Percentiles rank a stretch among this genome's conserved stretches.
Conservation (phyloP, 2,113 vertebrate species). For the Percina caprodes region DNA sequence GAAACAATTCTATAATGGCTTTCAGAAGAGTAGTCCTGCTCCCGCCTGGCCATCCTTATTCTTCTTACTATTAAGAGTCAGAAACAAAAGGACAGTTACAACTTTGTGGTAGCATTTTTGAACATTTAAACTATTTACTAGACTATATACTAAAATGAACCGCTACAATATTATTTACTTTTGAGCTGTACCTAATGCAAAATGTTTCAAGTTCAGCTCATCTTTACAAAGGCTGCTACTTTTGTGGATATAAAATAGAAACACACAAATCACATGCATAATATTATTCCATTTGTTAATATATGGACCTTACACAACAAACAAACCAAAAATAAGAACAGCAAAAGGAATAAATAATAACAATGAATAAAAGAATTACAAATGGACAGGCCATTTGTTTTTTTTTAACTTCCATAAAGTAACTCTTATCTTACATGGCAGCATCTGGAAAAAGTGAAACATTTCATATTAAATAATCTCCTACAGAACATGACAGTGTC, state of each 20-base stretch:
- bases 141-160: neutral
- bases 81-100: neutral
- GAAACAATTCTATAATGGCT: conserved; percentile 86
- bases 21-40: conserved; percentile 81
- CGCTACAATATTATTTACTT: neutral
- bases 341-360: neutral
- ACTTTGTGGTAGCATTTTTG: neutral
- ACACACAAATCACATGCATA: neutral
- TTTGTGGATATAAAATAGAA: neutral
- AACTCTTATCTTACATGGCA: neutral
- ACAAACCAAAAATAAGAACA: neutral
- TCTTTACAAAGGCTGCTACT: neutral
- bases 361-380: neutral
- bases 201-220: neutral
- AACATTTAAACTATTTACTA: neutral
- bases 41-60: conserved; percentile 86
- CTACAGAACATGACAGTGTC: neutral
- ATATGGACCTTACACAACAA: neutral
- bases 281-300: neutral
- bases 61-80: conserved; percentile 84
- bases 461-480: conserved; percentile 6
- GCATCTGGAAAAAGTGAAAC: neutral
- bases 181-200: neutral
- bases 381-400: neutral
- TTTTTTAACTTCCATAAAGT: neutral